A percentile compares a stretch with the other conserved stretches of the same genome.
Conservation (phyloP, 2,797 vertebrate species). For the Pitangus sulphuratus region DNA sequence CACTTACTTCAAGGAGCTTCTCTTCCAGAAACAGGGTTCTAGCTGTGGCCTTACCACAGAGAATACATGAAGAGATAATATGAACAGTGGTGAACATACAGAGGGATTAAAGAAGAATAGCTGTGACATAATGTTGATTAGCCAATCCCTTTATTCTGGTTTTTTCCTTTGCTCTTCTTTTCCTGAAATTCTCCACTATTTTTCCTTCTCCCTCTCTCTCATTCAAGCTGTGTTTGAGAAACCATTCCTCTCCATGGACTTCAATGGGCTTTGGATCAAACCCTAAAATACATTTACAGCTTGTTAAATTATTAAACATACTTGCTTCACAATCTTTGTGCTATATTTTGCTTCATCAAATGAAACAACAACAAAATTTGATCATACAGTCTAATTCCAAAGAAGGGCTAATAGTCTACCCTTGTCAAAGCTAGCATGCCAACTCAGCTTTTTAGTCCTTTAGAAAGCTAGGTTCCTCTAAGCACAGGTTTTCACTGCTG, state of each 20-base stretch:
- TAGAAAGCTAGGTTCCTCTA: neutral
- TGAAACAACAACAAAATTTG: neutral
- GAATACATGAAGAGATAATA: neutral
- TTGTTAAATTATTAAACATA: neutral
- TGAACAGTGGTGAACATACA: neutral
- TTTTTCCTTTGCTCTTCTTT: neutral
- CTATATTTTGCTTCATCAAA: neutral
- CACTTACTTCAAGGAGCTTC: neutral
- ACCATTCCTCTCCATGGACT: neutral
- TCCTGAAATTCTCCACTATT: neutral
- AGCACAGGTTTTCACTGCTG: neutral
- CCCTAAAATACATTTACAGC: neutral
- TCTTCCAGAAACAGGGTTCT: neutral
- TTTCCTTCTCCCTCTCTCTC: neutral
- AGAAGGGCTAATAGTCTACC: neutral
- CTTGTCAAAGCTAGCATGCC: neutral
- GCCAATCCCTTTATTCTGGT: neutral
- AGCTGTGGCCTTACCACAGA: neutral
- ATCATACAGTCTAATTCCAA: neutral
- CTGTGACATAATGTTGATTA: neutral
- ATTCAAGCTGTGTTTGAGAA: neutral
- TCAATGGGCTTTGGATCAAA: neutral
- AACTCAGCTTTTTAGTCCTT: neutral
- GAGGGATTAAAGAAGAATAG: neutral
- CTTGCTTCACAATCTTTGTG: neutral